Percentiles rank a stretch among this genome's conserved stretches.
Conservation (phyloP, 2,113 vertebrate genomes). For the Oncorhynchus mykiss region DNA sequence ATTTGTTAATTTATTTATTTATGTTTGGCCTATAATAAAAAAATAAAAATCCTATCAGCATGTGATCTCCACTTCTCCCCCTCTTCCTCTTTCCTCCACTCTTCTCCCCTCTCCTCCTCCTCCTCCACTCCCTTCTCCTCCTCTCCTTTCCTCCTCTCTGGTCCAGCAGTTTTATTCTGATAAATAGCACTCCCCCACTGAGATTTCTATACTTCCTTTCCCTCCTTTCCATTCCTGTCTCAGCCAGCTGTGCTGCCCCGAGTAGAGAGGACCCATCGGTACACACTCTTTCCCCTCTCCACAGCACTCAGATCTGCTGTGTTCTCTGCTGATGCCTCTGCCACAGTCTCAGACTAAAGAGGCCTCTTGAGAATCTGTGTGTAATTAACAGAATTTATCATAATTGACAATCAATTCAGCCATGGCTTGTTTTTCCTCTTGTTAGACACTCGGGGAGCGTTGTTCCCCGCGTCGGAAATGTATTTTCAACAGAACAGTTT, state of each 20-base stretch:
- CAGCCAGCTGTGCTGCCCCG: conserved; percentile 24
- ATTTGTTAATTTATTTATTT: too few species aligned
- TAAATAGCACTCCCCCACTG: conserved; percentile 11
- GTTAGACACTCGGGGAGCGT: neutral
- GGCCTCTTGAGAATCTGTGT: conserved; percentile 6
- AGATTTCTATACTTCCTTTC: conserved; percentile 5
- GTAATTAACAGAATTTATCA: conserved; percentile 38
- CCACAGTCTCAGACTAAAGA: conserved; percentile 13
- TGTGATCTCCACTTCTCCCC: neutral
- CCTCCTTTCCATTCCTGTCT: neutral
- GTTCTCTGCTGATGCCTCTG: neutral
- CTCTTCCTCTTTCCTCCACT: neutral
- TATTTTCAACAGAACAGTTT: conserved; percentile 15
- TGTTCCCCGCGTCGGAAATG: conserved; percentile 20
- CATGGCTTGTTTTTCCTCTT: conserved; percentile 26
- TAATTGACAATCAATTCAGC: conserved; percentile 38
- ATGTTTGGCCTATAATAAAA: too few species aligned
- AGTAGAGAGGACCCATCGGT: conserved; percentile 4
- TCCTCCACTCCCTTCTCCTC: neutral
- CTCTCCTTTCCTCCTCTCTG: neutral
- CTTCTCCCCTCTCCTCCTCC: neutral
- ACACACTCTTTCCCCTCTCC: neutral
- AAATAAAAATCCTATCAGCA: neutral
- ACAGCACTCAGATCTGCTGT: conserved; percentile 13
- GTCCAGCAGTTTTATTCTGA: neutral